Base-by-base conservation (phyloP, 2,113 vertebrate genomes). In the Brachypteracias leptosomus region DNA sequence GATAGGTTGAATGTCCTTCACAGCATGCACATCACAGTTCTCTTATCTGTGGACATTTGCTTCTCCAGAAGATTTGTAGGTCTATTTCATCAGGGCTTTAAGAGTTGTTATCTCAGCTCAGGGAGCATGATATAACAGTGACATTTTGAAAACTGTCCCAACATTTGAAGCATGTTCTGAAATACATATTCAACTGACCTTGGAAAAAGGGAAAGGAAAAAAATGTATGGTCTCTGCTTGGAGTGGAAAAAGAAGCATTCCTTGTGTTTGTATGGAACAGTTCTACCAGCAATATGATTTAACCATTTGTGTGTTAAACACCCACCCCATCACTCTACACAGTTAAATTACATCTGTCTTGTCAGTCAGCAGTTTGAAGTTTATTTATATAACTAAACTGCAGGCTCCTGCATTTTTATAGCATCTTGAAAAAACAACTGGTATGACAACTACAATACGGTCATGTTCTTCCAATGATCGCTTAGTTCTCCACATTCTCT, bases 1-100 rank as follows among this genome's bases (percentile, higher is more conserved):
- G 92, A 70, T 81, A 65, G 35, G 38, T 68, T 67, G 33, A 84
- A 62, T 0, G 68, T 94, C 96, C 96, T 96, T 96, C 95, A 96
- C 49, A 65, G 92, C 82, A 90, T 0, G 0, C 40, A 94, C 72
- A 65, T 96, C 96, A 96, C 63, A 52, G 51, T 44, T 80, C 65
- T 93, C 75, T 97, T 93, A 96, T 97, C 96, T 96, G 72, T 15
- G 52, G 63, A 92, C 75, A 84, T 86, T 80, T 92, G 42, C 63
- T 95, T 86, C 65, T 75, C 61, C 2, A 15, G 59, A 96, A 97
- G 93, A 96, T 97, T 95, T 96, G 88, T 90, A 95, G 75, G 66
- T 82, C 95, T 88, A 68, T 91, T 95, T 91, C 89, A 85, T 44
- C 13, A 36, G 67, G 40, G 33, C 68, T 95, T 90, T 80, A 88